Evolutionary conservation across 2,888 invertebrate genomes (phyloP).

Genomic region (Orthosia gothica): DNA sequence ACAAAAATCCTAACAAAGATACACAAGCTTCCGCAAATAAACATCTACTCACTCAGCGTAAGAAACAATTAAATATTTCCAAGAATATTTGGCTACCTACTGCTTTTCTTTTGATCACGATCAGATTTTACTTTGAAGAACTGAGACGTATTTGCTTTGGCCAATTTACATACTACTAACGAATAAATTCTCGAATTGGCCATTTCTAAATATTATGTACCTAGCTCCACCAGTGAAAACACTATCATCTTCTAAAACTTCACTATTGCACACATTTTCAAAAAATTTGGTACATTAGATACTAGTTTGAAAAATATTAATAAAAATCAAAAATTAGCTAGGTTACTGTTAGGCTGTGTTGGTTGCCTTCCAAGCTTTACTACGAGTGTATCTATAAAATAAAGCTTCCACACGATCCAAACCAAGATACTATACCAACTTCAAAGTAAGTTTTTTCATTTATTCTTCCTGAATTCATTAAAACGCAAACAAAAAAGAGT

Average conservation of each 20-base stretch:
- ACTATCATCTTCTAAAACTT: not conserved
- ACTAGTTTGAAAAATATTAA: too few relatives aligned
- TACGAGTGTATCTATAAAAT: not conserved
- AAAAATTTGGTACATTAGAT: not conserved
- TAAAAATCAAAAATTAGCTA: not conserved
- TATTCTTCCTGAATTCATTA: not conserved
- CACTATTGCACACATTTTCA: not conserved
- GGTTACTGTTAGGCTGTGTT: not conserved
- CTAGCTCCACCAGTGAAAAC: not conserved
- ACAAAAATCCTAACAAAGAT: not conserved
- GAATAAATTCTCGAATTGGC: not conserved
- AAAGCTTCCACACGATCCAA: not conserved
- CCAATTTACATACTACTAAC: not conserved
- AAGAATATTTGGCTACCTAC: not conserved
- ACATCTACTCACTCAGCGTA: not conserved
- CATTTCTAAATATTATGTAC: not conserved
- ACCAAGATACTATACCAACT: not conserved
- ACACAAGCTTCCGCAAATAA: slow-evolving; percentile 14
- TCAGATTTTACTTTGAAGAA: slow-evolving; percentile 12
- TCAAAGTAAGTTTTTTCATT: not conserved
- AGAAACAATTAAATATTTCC: slow-evolving; percentile 24
- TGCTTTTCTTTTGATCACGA: slow-evolving; percentile 26
- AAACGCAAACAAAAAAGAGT: not conserved
- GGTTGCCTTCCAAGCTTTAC: not conserved
- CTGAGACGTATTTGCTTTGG: not conserved